Percentiles rank a stretch among this genome's conserved stretches.
These are phyloP conservation scores for Melanotaenia parkinsoni DNA, from an alignment of 2,797 vertebrate genomes.

Conservation along the genomic window DNA sequence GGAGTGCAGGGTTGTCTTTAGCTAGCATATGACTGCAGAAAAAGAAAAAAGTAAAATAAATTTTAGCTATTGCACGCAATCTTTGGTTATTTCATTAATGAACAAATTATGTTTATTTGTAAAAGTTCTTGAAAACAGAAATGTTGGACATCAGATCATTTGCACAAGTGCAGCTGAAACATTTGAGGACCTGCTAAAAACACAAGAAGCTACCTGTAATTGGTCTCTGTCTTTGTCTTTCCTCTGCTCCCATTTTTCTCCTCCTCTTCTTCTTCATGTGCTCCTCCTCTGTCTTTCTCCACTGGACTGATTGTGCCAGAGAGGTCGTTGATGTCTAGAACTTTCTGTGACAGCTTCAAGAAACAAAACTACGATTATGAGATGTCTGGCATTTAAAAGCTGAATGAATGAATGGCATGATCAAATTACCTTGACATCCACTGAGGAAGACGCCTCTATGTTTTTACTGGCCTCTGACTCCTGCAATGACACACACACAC, in stretches of 20 bases:
- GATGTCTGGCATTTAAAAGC: neutral
- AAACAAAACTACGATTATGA: slow-evolving; percentile 29
- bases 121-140: neutral
- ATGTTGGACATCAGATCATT: neutral
- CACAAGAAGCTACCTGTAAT: slow-evolving; percentile 57
- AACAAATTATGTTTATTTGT: neutral
- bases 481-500: slow-evolving; percentile 50
- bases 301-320: slow-evolving; percentile 55
- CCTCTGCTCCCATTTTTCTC: slow-evolving; percentile 11
- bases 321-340: slow-evolving; percentile 65
- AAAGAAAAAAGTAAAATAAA: neutral
- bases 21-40: slow-evolving; percentile 32
- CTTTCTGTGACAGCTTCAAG: slow-evolving; percentile 68
- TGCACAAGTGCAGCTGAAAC: neutral
- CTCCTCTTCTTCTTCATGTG: slow-evolving; percentile 32
- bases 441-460: slow-evolving; percentile 43
- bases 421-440: slow-evolving; percentile 72
- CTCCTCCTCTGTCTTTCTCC: slow-evolving; percentile 52
- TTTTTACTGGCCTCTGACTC: slow-evolving; percentile 63
- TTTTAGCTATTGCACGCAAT: neutral
- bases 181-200: neutral
- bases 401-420: neutral
- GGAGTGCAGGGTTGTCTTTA: slow-evolving; percentile 12
- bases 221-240: slow-evolving; percentile 41
- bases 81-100: neutral